Percentiles rank a stretch among this genome's conserved stretches.
These are phyloP conservation scores for Valencia hispanica DNA, from an alignment of 2,797 vertebrate species.

Conservation along the genomic window DNA sequence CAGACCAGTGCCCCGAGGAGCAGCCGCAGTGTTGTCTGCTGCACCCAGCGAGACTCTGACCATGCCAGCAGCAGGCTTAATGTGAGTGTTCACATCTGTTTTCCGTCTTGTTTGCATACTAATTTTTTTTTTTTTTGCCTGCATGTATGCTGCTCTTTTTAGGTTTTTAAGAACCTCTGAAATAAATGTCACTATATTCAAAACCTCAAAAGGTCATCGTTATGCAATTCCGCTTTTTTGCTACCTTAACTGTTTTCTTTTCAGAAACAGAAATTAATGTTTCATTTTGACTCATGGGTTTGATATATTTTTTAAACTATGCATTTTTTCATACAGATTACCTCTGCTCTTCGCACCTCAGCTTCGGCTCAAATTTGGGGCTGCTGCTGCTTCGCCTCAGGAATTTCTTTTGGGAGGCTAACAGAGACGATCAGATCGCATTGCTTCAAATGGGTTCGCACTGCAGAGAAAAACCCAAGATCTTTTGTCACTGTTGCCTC, in stretches of 20 bases:
- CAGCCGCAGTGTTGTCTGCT: constrained; percentile 83
- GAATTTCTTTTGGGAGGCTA: constrained; percentile 65
- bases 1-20: constrained; percentile 74
- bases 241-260: constrained; percentile 4
- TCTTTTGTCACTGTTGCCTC: constrained; percentile 20
- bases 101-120: constrained; percentile 10
- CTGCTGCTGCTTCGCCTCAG: constrained; percentile 29
- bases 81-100: constrained; percentile 11
- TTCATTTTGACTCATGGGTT: constrained; percentile 1
- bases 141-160: background rate
- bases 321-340: constrained; percentile 13
- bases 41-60: constrained; percentile 73
- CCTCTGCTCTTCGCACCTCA: constrained; percentile 39
- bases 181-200: constrained; percentile 34
- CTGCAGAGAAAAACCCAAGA: constrained; percentile 70
- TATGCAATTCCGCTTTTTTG: constrained; percentile 15
- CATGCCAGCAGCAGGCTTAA: constrained; percentile 13
- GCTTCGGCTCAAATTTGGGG: constrained; percentile 14
- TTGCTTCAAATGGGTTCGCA: constrained; percentile 83
- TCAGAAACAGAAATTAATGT: background rate
- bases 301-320: background rate
- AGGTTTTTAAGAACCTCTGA: background rate
- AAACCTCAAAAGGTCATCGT: constrained; percentile 27
- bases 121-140: constrained; percentile 17
- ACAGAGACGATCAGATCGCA: constrained; percentile 89